phyloP scores from a whole-genome alignment of 92 coral and sea anemone genomes.

The Plumapathes pennacea region DNA sequence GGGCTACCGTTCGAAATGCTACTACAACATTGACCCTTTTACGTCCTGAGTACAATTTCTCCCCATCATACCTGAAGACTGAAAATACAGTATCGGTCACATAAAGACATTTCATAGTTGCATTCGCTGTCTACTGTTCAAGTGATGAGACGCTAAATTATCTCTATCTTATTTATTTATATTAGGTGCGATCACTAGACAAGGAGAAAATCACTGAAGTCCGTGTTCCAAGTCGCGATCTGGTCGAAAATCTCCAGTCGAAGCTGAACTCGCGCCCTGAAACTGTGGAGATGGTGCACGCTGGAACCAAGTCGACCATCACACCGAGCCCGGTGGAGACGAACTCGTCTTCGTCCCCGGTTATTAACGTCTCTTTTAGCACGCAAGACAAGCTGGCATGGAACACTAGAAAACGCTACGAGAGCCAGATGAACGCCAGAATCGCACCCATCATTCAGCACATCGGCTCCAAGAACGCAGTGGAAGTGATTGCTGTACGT shows the following conservation, averaged over 20 bases:
- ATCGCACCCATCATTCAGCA: constrained; percentile 67
- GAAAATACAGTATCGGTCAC: too few species aligned
- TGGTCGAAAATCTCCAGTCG: constrained; percentile 75
- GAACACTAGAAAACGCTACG: constrained; percentile 76
- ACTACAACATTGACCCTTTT: too few species aligned
- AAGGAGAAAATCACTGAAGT: constrained; percentile 76
- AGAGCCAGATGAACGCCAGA: constrained; percentile 85
- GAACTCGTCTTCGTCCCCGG: constrained; percentile 29
- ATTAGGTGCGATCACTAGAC: constrained; percentile 77
- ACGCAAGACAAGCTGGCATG: constrained; percentile 75
- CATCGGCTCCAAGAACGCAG: constrained; percentile 68
- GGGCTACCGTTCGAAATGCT: too few species aligned
- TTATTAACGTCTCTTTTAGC: constrained; percentile 80
- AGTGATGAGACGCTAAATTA: not conserved
- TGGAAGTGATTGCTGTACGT: constrained; percentile 90
- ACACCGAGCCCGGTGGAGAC: constrained; percentile 49
- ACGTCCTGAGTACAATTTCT: too few species aligned
- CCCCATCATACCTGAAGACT: too few species aligned
- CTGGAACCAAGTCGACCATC: constrained; percentile 35
- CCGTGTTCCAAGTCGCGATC: constrained; percentile 51
- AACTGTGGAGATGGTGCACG: constrained; percentile 44
- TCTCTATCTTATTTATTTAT: not conserved
- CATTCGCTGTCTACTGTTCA: not conserved
- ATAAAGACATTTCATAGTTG: too few species aligned
- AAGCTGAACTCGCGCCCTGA: constrained; percentile 62